Evolutionary conservation across 2,888 invertebrate species (phyloP).

Genomic region (Orthonychiurus folsomi): DNA sequence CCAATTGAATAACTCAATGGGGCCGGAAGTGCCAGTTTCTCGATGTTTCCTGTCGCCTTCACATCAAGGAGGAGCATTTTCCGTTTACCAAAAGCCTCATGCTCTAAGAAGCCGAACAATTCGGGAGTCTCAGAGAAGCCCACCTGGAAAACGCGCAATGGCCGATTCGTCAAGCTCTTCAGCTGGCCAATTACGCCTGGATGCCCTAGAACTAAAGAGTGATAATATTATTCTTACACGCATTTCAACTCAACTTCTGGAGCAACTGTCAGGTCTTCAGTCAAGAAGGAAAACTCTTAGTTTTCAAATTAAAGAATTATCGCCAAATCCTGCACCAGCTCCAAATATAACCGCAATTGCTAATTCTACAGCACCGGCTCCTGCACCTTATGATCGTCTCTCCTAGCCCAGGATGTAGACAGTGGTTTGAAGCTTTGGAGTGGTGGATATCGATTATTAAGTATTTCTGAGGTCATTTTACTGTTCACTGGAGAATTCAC

Average conservation of each 20-base stretch:
- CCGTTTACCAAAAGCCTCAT: conserved; percentile 37
- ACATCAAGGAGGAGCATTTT: conserved; percentile 39
- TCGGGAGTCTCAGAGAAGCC: conserved; percentile 32
- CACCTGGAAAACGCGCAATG: too few species aligned
- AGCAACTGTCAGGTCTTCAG: conserved; percentile 37
- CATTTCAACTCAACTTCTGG: conserved; percentile 37
- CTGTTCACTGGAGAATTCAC: too few species aligned
- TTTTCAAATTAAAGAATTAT: conserved; percentile 36
- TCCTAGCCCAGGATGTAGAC: too few species aligned
- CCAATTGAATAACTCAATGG: conserved; percentile 16
- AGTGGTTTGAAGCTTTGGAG: too few species aligned
- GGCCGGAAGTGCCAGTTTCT: conserved; percentile 34
- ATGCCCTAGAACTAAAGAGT: conserved; percentile 35
- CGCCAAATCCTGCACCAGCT: conserved; percentile 5
- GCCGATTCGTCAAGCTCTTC: conserved; percentile 15
- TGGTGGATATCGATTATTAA: too few species aligned
- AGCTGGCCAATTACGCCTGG: conserved; percentile 28
- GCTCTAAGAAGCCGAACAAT: conserved; percentile 32
- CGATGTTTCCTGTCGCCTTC: conserved; percentile 39
- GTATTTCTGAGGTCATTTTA: too few species aligned
- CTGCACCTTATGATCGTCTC: background rate
- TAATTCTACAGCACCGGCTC: background rate
- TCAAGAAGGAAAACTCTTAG: conserved; percentile 34
- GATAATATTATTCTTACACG: conserved; percentile 36
- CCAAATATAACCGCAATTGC: background rate